These are phyloP conservation scores for Nematopogon swammerdamellus DNA, from an alignment of 2,888 invertebrate genomes.

Conservation along the genomic window DNA sequence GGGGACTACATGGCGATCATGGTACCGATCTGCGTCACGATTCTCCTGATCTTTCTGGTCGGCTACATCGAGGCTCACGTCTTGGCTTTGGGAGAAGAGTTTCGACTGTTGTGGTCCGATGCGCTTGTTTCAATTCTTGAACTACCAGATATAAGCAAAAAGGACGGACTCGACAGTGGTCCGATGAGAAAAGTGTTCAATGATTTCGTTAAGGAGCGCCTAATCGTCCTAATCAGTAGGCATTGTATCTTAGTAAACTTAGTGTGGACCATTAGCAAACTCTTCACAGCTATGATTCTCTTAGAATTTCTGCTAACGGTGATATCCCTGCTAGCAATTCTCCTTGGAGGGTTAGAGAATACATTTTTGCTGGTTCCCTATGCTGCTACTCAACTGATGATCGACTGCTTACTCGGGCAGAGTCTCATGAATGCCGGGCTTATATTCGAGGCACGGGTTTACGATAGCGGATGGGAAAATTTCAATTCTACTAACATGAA, in stretches of 20 bases:
- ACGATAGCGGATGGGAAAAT: conserved; percentile 22
- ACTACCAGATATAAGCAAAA: conserved; percentile 10
- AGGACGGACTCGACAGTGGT: not conserved
- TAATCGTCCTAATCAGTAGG: conserved; percentile 18
- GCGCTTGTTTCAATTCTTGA: too few species aligned
- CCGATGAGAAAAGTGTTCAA: too few species aligned
- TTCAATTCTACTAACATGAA: conserved; percentile 20
- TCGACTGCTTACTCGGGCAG: conserved; percentile 23
- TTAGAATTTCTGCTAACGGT: conserved; percentile 23
- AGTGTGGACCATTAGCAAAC: conserved; percentile 18
- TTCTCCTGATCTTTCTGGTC: conserved; percentile 10
- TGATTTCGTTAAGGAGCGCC: conserved; percentile 4
- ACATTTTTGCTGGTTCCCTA: conserved; percentile 26
- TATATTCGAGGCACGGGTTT: conserved; percentile 19
- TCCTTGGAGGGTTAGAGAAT: conserved; percentile 29
- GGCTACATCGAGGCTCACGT: conserved; percentile 28
- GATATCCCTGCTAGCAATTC: conserved; percentile 22
- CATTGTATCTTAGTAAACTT: conserved; percentile 21
- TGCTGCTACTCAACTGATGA: conserved; percentile 22
- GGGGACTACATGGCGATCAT: conserved; percentile 1
- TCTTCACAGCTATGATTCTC: conserved; percentile 23
- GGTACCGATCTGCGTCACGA: conserved; percentile 3
- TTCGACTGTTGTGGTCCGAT: conserved; percentile 18
- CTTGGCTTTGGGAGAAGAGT: conserved; percentile 23
- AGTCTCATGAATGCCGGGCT: conserved; percentile 20